Conservation (phyloP, 2,113 vertebrate genomes). For the Grantiella picta region DNA sequence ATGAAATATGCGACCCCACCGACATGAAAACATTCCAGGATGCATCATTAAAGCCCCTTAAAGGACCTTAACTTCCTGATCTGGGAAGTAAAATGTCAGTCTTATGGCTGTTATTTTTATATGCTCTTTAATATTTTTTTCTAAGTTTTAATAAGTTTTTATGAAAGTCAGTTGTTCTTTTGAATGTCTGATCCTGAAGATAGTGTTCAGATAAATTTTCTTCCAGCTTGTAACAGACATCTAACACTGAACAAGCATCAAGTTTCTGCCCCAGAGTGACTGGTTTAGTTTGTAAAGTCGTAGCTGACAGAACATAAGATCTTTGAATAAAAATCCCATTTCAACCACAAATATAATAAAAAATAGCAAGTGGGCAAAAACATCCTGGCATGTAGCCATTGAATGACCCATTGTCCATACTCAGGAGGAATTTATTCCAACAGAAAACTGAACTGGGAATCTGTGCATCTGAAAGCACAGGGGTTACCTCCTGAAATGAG, state of each 20-base stretch:
- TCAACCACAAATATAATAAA: conserved; percentile 1
- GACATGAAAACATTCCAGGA: background rate
- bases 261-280: background rate
- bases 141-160: background rate
- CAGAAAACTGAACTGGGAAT: background rate
- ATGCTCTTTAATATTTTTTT: background rate
- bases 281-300: background rate
- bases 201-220: background rate
- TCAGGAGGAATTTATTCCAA: background rate
- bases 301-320: background rate
- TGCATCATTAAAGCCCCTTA: background rate
- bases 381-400: background rate
- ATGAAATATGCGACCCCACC: background rate
- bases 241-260: background rate
- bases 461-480: background rate
- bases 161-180: background rate
- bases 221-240: background rate
- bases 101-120: background rate
- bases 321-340: conserved; percentile 13
- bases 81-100: background rate
- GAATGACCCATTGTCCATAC: background rate
- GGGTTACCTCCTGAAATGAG: background rate
- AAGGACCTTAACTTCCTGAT: background rate
- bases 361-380: background rate
- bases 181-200: background rate